Conservation (phyloP, 2,113 vertebrate genomes). For the Coregonus clupeaformis region DNA sequence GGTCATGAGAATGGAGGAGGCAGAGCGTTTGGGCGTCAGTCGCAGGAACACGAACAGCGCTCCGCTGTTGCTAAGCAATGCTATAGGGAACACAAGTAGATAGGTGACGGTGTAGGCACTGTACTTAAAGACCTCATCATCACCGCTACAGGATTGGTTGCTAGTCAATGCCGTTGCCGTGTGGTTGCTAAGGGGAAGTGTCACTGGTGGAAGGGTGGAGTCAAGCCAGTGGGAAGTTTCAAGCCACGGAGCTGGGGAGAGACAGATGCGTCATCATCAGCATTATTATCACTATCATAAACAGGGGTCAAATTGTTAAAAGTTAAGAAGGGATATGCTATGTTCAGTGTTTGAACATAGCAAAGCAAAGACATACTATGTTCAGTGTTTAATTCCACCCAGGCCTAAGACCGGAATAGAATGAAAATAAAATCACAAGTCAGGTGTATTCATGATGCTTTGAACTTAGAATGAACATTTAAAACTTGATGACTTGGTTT, state of each 20-base stretch:
- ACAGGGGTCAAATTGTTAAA: too few species aligned
- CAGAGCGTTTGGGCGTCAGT: slow-evolving; percentile 34
- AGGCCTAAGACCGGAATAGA: not conserved
- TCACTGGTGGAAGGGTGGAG: not conserved
- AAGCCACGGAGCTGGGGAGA: not conserved
- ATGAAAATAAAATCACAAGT: not conserved
- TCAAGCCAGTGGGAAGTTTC: not conserved
- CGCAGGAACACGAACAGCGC: slow-evolving; percentile 63
- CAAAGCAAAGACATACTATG: too few species aligned
- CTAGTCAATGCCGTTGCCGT: not conserved
- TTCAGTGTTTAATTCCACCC: too few species aligned
- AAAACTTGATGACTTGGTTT: too few species aligned
- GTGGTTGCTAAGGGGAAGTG: not conserved
- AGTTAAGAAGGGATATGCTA: too few species aligned
- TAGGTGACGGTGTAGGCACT: slow-evolving; percentile 63
- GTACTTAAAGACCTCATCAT: slow-evolving; percentile 58
- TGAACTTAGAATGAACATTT: too few species aligned
- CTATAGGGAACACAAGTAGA: slow-evolving; percentile 62
- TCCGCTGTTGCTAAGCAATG: slow-evolving; percentile 55
- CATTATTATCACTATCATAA: not conserved
- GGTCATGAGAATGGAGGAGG: slow-evolving; percentile 67
- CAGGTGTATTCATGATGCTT: too few species aligned
- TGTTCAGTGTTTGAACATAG: too few species aligned
- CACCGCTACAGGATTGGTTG: slow-evolving; percentile 25
- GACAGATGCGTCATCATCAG: not conserved